phyloP scores from a whole-genome alignment of 2,888 invertebrate genomes.

The Exocentrus adspersus region DNA sequence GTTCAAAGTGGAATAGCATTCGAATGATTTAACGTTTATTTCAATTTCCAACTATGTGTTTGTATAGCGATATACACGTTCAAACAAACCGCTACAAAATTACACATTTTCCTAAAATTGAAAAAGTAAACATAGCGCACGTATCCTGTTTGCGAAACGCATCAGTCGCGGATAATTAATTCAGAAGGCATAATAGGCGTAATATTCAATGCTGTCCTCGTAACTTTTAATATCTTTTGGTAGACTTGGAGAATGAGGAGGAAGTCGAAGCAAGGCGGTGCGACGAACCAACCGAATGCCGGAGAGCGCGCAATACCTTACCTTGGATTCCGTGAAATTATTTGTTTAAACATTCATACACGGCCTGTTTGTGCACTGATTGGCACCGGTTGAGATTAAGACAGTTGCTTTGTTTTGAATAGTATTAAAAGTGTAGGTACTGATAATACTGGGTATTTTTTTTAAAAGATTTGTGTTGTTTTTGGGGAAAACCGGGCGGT shows the following conservation, averaged over 20 bases:
- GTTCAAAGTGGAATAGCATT: no score
- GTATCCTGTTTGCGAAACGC: background rate
- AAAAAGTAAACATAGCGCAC: background rate
- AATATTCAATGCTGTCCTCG: slow-evolving; percentile 15
- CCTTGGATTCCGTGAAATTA: slow-evolving; percentile 14
- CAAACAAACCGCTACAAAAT: no score
- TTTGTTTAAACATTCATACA: slow-evolving; percentile 18
- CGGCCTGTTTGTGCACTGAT: background rate
- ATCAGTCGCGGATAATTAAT: slow-evolving; percentile 3
- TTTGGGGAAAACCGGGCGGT: no score
- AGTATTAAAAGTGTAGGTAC: no score
- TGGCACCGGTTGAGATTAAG: background rate
- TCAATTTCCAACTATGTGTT: no score
- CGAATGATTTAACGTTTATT: no score
- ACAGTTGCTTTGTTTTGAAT: background rate
- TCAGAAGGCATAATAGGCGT: background rate
- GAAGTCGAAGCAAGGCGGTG: slow-evolving; percentile 14
- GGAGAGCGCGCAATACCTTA: background rate
- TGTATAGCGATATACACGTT: no score
- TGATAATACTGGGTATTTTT: no score
- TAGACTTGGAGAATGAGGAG: slow-evolving; percentile 10
- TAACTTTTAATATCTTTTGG: slow-evolving; percentile 10
- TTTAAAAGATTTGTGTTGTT: no score
- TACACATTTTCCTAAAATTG: background rate
- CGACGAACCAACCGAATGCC: slow-evolving; percentile 17